Base-by-base conservation (phyloP, 2,113 vertebrate species). In the Spheniscus mendiculus region DNA sequence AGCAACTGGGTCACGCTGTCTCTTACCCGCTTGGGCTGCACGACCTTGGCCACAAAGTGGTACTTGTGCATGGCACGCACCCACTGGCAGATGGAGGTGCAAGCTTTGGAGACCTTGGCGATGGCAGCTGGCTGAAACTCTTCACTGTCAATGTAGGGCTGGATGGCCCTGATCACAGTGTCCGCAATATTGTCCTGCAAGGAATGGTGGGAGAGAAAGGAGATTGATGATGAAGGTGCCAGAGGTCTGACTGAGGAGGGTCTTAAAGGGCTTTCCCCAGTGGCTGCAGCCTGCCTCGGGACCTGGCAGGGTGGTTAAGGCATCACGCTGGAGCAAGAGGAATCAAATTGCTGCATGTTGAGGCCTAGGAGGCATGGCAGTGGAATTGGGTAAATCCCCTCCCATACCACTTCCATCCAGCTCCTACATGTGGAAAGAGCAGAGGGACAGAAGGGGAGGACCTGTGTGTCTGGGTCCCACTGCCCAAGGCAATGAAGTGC, bases 21-120 rank as follows among this genome's bases (percentile, higher is more conserved):
- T 52, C 98, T 98, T 98, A 99, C 99, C 98, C 98, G 95, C 97
- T 99, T 99, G 91, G 99, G 99, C 92, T 99, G 98, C 98, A 99
- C 98, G 0, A 95, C 97, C 95, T 97, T 99, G 87, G 99, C 97
- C 96, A 99, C 99, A 44, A 99, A 99, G 97, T 99, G 99, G 97
- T 99, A 99, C 70, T 98, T 97, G 95, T 99, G 97, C 99, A 99
- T 99, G 87, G 99, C 99, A 6, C 98, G 98, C 76, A 99, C 99
- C 99, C 99, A 99, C 97, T 99, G 99, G 96, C 99, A 99, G 96
- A 99, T 99, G 62, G 99, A 99, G 16, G 99, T 99, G 92, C 99
- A 99, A 71, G 99, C 99, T 97, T 99, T 99, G 96, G 99, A 99
- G 67, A 99, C 99, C 88, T 99, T 99, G 95, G 99, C 98, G 0